These are phyloP conservation scores for Chinchilla lanigera DNA, from an alignment of 2,113 vertebrate genomes.

Conservation along the genomic window DNA sequence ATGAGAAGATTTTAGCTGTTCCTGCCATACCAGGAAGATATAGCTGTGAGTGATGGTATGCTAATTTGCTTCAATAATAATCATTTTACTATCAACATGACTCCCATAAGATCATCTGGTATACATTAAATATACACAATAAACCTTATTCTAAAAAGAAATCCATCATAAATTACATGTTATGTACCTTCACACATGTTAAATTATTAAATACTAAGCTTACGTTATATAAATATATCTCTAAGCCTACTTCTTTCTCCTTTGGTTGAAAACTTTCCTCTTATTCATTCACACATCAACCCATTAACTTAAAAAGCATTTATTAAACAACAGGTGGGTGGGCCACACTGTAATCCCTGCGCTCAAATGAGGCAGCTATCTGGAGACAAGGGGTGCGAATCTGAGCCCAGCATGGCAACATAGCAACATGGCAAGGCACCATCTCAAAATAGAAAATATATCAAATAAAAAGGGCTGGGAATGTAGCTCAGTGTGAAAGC, in stretches of 20 bases:
- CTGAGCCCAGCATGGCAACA: not conserved
- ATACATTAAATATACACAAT: not conserved
- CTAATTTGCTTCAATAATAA: not conserved
- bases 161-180: not conserved
- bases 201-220: conserved; percentile 21
- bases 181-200: not conserved
- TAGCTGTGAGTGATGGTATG: not conserved
- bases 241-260: not conserved
- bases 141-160: not conserved
- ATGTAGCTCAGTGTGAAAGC: not conserved
- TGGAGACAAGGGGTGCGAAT: not conserved
- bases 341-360: not conserved
- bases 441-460: not conserved
- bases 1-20: not conserved
- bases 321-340: not conserved
- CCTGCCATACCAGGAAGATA: not conserved
- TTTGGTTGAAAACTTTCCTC: conserved; percentile 29
- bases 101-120: not conserved
- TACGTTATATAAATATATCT: not conserved
- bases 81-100: too few species aligned
- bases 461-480: not conserved
- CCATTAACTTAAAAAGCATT: conserved; percentile 41
- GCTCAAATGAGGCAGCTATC: not conserved
- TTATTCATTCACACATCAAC: conserved; percentile 48
- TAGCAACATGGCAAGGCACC: not conserved